These are phyloP conservation scores for Eira barbara DNA, from an alignment of 2,113 vertebrate genomes.

Conservation along the genomic window DNA sequence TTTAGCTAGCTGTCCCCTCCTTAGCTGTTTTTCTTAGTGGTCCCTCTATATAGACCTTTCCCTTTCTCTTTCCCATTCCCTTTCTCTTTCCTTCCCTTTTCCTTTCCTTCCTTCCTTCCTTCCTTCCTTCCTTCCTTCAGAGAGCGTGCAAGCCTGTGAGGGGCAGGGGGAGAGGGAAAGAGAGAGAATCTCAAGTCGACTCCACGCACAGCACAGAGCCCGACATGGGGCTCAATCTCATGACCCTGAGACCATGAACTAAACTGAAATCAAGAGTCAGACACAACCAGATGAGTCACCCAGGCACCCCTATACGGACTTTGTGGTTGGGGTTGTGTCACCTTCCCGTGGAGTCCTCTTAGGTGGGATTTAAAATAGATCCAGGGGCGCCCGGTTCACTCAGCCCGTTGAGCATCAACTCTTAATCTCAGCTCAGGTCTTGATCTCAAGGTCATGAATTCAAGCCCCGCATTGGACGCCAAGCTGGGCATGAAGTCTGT, in stretches of 20 bases:
- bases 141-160: background rate
- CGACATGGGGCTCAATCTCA: background rate
- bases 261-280: background rate
- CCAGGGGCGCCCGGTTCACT: background rate
- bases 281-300: background rate
- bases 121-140: background rate
- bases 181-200: background rate
- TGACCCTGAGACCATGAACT: background rate
- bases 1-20: background rate
- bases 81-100: too few relatives aligned
- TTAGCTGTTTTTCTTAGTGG: background rate
- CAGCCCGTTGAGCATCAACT: background rate
- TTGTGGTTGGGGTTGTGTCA: background rate
- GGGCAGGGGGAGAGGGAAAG: background rate
- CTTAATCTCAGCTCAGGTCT: background rate
- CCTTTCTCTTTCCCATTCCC: too few relatives aligned
- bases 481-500: background rate
- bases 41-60: background rate
- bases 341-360: background rate
- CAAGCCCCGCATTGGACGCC: background rate
- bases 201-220: background rate
- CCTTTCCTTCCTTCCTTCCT: too few relatives aligned
- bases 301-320: background rate
- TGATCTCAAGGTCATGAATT: background rate
- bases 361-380: background rate